These are phyloP conservation scores for Oligia strigilis DNA, from an alignment of 2,888 invertebrate species.

Conservation along the genomic window DNA sequence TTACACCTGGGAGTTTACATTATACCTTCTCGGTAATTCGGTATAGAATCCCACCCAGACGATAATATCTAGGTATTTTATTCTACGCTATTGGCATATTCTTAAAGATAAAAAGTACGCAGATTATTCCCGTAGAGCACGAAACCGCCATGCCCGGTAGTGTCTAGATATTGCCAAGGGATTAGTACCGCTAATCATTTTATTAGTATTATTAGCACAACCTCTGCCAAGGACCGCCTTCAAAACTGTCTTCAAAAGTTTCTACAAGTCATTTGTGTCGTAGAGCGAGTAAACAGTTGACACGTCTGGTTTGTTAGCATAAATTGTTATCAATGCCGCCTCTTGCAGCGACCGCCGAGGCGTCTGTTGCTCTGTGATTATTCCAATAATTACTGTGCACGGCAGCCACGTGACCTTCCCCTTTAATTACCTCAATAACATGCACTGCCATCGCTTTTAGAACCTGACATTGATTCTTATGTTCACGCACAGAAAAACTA, in stretches of 20 bases:
- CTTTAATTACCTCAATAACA: slow-evolving; percentile 36
- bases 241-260: not conserved
- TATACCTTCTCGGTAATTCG: too few species aligned
- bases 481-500: slow-evolving; percentile 29
- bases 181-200: too few species aligned
- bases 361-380: not conserved
- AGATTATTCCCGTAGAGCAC: not conserved
- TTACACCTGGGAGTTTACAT: too few species aligned
- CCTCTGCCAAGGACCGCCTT: not conserved
- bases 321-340: too few species aligned
- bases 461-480: slow-evolving; percentile 26
- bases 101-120: too few species aligned
- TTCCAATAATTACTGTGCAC: not conserved
- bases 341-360: too few species aligned
- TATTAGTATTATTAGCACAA: too few species aligned
- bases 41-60: not conserved
- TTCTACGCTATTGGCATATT: too few species aligned
- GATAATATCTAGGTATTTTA: too few species aligned
- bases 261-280: not conserved
- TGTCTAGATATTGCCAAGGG: too few species aligned
- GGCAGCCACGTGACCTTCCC: not conserved
- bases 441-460: not conserved
- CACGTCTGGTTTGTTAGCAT: not conserved
- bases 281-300: not conserved
- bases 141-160: too few species aligned